Percentiles rank a stretch among this genome's conserved stretches.
Conservation (phyloP, 1,140 invertebrate species). For the Atta colombica region DNA sequence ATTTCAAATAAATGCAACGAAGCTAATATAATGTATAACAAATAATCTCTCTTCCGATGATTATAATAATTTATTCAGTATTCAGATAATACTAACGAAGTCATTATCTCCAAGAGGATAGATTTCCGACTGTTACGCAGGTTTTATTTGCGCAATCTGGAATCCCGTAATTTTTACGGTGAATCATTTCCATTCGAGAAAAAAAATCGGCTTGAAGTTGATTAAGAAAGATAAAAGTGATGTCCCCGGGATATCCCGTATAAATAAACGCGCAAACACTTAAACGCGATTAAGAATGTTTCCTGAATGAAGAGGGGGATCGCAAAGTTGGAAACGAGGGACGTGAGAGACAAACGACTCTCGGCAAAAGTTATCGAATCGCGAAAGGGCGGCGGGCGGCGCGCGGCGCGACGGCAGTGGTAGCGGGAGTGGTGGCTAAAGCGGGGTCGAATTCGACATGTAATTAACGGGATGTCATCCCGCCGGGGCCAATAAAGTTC, state of each 20-base stretch:
- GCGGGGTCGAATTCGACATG: slow-evolving; percentile 57
- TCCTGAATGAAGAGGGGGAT: neutral
- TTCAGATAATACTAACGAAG: slow-evolving; percentile 7
- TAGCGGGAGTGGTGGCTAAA: neutral
- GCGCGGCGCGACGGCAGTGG: neutral
- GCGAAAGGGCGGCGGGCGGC: neutral
- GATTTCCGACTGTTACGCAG: neutral
- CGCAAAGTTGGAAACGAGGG: slow-evolving; percentile 54
- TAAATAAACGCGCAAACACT: slow-evolving; percentile 61
- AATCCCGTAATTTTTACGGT: neutral
- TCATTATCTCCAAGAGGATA: neutral
- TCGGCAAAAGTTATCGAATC: slow-evolving; percentile 52
- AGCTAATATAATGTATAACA: slow-evolving; percentile 42
- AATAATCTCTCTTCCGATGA: slow-evolving; percentile 21
- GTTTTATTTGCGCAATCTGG: neutral
- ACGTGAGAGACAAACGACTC: slow-evolving; percentile 51
- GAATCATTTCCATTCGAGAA: neutral
- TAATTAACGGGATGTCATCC: slow-evolving; percentile 75
- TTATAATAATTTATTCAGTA: slow-evolving; percentile 36
- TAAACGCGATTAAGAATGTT: slow-evolving; percentile 52
- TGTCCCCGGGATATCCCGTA: slow-evolving; percentile 35
- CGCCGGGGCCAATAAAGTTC: slow-evolving; percentile 68
- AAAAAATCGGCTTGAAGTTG: slow-evolving; percentile 8
- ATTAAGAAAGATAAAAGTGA: slow-evolving; percentile 41
- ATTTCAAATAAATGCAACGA: slow-evolving; percentile 12